These are phyloP conservation scores for Conchocele bisecta DNA, from an alignment of 2,888 invertebrate genomes.

Conservation along the genomic window DNA sequence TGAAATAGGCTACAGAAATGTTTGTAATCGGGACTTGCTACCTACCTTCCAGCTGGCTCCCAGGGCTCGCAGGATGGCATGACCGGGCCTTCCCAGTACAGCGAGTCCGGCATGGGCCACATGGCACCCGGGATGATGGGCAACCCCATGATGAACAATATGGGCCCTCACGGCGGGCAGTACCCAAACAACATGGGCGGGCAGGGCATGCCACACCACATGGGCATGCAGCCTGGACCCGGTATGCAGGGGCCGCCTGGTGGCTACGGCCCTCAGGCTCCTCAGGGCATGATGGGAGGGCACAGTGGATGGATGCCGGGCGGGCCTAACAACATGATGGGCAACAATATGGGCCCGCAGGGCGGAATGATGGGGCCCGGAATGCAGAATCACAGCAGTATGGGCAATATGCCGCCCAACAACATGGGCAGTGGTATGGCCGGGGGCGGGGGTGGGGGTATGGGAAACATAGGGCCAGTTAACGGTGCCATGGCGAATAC, in stretches of 20 bases:
- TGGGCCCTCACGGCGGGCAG: slow-evolving; percentile 67
- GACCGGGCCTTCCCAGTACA: slow-evolving; percentile 70
- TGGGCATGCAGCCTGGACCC: slow-evolving; percentile 52
- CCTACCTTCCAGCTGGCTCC: slow-evolving; percentile 68
- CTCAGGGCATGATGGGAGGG: slow-evolving; percentile 39
- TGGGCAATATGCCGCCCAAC: slow-evolving; percentile 60
- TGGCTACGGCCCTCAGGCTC: slow-evolving; percentile 35
- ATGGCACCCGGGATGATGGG: slow-evolving; percentile 73
- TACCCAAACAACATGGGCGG: slow-evolving; percentile 77
- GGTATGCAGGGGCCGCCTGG: slow-evolving; percentile 54
- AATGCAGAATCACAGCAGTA: slow-evolving; percentile 59
- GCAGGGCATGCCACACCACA: slow-evolving; percentile 52
- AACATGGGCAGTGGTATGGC: slow-evolving; percentile 58
- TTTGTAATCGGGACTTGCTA: background rate
- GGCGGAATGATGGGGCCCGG: slow-evolving; percentile 59
- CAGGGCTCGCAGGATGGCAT: slow-evolving; percentile 77
- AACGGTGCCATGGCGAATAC: slow-evolving; percentile 51
- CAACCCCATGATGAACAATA: slow-evolving; percentile 73
- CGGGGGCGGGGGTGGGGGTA: slow-evolving; percentile 30
- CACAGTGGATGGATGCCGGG: slow-evolving; percentile 53
- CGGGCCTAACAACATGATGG: slow-evolving; percentile 54
- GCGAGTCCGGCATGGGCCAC: slow-evolving; percentile 71
- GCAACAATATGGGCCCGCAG: slow-evolving; percentile 53
- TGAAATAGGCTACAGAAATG: too few species aligned
- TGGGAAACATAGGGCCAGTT: slow-evolving; percentile 48